phyloP scores from a whole-genome alignment of 2,113 vertebrate genomes.

The Rhinoptilus africanus region DNA sequence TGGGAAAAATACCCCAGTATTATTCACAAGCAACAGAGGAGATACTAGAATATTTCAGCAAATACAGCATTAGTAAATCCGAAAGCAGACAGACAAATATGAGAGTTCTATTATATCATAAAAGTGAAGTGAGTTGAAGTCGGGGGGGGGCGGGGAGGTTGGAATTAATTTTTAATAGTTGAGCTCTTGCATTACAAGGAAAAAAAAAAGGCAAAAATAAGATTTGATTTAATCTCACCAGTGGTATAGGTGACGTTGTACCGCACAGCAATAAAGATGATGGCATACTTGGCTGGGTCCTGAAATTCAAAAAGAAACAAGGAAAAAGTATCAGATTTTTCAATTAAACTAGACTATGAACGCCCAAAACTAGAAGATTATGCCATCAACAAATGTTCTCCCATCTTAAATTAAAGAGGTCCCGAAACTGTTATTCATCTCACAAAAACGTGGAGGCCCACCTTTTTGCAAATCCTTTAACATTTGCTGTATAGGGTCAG shows the following conservation, averaged over 20 bases:
- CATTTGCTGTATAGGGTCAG: background rate
- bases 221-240: conserved; percentile 60
- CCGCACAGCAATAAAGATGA: conserved; percentile 85
- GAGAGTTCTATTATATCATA: background rate
- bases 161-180: background rate
- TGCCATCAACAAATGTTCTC: background rate
- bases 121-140: background rate
- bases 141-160: too few relatives aligned
- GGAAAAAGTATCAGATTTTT: background rate
- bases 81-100: background rate
- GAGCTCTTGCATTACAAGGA: background rate
- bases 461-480: background rate
- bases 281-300: conserved; percentile 77
- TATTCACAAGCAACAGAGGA: background rate
- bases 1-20: background rate
- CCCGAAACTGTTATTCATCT: background rate
- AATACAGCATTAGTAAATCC: background rate
- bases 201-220: background rate
- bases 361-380: background rate
- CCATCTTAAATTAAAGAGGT: background rate
- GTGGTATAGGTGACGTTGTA: conserved; percentile 82
- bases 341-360: background rate
- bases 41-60: background rate
- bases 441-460: background rate
- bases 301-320: conserved; percentile 47